Base-by-base conservation (phyloP, 1,140 invertebrate genomes). In the Heliconius eleuchia region DNA sequence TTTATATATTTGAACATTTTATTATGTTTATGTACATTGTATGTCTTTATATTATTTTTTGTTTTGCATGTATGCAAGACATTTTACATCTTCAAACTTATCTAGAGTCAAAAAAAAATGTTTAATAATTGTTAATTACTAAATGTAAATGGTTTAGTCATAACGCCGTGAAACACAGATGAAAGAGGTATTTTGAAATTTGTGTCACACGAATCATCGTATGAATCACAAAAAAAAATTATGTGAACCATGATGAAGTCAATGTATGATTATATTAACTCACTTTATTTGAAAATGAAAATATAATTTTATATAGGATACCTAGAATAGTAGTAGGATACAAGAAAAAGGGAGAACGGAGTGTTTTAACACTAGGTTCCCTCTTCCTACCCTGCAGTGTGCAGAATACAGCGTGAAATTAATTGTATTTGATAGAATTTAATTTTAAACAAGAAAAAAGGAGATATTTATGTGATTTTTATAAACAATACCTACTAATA, bases 221-320 rank as follows among this genome's bases (percentile, higher is more conserved):
- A 80, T 85, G 84, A 87, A 82, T 87, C 85, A 87, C 52, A 30
- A 77, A 73, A 75, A 66, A 34, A 77, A 52, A 18, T 9, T 3
- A 74, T 70, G 30, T 55, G 30, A 60, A 27, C 55, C 23, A 66
- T 66, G 60, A 66, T 16, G 60, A 30, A 30, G 27, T 3, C 9
- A 66, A 66, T 27, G 30, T 66, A 23, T 23, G n/a, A 60, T 27
- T 11, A 60, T 23, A 57, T 23, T 57, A 18, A 52, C 23, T 7
- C 19, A 57, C 3, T 57, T 57, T 57, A 23, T 57, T 57, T 23
- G 2, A n/a, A n/a, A n/a, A 9, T 23, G 19, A n/a, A n/a, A 9
- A 11, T 23, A n/a, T 2, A 57, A 11, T 57, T n/a, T 57, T 57
- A n/a, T 57, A 52, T 6, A 52, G 5, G 6, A 52, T 52, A 5